Evolutionary conservation across 2,113 vertebrate species (phyloP), one percentile per base, ranked within the genome.

Genomic region (Microcebus griseorufus): DNA sequence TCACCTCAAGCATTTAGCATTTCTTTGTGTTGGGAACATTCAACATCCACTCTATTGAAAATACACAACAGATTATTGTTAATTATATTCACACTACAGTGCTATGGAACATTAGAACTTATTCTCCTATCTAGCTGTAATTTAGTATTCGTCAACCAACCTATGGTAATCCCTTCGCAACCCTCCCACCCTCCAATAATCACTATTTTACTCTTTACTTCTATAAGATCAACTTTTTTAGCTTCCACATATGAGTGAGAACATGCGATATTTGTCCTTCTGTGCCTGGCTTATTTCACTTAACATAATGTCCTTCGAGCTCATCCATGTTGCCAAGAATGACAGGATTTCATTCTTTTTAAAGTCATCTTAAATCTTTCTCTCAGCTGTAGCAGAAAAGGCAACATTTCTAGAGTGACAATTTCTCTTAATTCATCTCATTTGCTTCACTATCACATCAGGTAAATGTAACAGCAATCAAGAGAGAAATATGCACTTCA

Each of bases 321-420:
- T 18, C 27, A 32, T 76, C 73, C 42, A 32, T 32, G 8, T 76
- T 48, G 45, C 14, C 4, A 9, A 29, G 73, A 76, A 32, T 48
- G 42, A 48, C 42, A 76, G 42, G 27, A 76, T 48, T 76, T 76
- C 29, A 48, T 32, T 76, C 42, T 76, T 76, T 75, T 48, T 32
- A 48, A 78, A 87, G 73, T 7, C 60, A 86, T 93, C 45, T 69
- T 95, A 96, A 96, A 45, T 78, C 48, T 95, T 85, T 70, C 79
- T 91, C 27, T 75, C 72, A 95, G 53, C 34, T 67, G 5, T 29
- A 22, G 53, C 62, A 70, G 76, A 84, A 70, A 72, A 72, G 62
- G 9, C 20, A 75, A 37, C 20, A 78, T 11, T 17, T 82, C 37
- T 67, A 91, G 4, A 27, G 12, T 34, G 42, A 42, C 67, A 87